phyloP scores from a whole-genome alignment of 2,797 vertebrate species.

The Sarcophilus harrisii region DNA sequence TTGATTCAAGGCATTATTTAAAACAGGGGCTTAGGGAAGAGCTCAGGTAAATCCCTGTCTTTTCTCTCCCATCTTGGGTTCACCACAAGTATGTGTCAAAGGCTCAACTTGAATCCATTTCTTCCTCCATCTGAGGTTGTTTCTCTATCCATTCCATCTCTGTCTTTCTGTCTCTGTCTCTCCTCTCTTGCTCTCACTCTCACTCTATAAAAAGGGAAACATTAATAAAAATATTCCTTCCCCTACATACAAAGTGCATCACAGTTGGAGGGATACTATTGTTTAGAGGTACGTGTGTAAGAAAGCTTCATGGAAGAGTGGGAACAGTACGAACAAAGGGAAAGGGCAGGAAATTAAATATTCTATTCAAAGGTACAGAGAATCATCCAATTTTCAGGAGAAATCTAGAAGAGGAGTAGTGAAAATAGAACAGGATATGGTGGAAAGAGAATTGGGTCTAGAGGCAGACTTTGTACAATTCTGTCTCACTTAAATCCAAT shows the following conservation, averaged over 20 bases:
- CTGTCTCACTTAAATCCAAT: background rate
- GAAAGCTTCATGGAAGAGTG: background rate
- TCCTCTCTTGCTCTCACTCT: background rate
- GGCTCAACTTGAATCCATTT: background rate
- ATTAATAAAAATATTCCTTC: background rate
- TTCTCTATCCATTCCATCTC: background rate
- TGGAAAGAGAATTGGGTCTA: background rate
- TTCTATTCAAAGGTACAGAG: background rate
- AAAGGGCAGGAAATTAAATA: background rate
- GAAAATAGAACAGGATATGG: background rate
- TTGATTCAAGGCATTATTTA: background rate
- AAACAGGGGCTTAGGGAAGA: background rate
- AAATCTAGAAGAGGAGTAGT: background rate
- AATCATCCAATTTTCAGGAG: background rate
- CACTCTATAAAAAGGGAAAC: background rate
- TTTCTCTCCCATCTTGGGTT: background rate
- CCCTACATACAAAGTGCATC: background rate
- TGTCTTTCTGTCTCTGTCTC: too few relatives aligned
- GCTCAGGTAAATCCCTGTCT: background rate
- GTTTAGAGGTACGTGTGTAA: background rate
- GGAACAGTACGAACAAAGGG: background rate
- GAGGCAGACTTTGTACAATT: background rate
- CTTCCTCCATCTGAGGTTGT: background rate
- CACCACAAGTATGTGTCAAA: background rate
- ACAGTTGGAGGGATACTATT: background rate